A percentile compares a stretch with the other conserved stretches of the same genome.
phyloP scores from a whole-genome alignment of 2,797 vertebrate species.

The Perdix hodgsoniae region DNA sequence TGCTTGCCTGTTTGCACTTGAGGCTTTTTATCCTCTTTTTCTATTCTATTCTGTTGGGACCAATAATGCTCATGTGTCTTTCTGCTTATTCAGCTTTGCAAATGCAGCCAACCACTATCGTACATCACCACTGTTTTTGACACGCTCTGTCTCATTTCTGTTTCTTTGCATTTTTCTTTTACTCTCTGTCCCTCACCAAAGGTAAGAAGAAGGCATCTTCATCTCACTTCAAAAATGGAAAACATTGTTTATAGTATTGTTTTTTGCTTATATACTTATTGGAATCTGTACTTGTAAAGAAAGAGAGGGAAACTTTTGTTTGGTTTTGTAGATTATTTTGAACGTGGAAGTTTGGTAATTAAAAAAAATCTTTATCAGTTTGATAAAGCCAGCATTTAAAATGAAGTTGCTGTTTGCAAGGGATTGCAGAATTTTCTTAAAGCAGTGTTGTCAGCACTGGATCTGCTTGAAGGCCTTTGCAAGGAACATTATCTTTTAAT shows the following conservation, averaged over 20 bases:
- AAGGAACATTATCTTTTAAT: slow-evolving; percentile 7
- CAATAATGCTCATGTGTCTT: background rate
- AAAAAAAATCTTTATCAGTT: background rate
- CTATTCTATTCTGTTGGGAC: background rate
- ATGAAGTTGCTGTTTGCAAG: background rate
- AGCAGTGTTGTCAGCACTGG: background rate
- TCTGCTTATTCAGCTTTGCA: slow-evolving; percentile 53
- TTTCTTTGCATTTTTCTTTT: background rate
- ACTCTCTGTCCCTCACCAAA: background rate
- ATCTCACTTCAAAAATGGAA: background rate
- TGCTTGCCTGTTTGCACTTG: slow-evolving; percentile 8
- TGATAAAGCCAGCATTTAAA: background rate
- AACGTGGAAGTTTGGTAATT: background rate
- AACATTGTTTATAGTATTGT: background rate
- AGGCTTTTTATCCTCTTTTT: background rate
- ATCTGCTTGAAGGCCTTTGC: background rate
- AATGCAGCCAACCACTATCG: background rate
- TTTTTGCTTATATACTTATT: background rate
- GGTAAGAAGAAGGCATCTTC: background rate
- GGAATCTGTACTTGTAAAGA: background rate
- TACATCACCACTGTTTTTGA: background rate
- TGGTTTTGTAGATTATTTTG: background rate
- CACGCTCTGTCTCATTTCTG: background rate
- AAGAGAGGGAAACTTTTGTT: background rate
- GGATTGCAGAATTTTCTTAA: background rate